Evolutionary conservation across 2,888 invertebrate species (phyloP), one percentile per base, ranked within the genome.

Genomic region (Sympetrum striolatum): DNA sequence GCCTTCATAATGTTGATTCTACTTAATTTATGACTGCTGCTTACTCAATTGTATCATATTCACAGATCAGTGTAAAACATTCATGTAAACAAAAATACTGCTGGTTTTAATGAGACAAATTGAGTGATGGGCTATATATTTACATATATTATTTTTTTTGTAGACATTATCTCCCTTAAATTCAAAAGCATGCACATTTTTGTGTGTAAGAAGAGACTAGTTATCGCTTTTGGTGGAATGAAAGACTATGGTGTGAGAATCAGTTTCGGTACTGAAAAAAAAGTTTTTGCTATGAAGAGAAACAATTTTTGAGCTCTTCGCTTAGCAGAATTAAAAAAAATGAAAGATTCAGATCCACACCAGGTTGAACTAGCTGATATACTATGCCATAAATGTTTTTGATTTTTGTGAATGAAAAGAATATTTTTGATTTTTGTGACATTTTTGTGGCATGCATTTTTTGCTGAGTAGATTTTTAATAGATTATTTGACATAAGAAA

Each of bases 381-480:
- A 86, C 37, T 86, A 86, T 86, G 86, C 86, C 86, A 86, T 86
- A 58, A 86, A 60, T 86, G 86, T 86, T 86, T 86, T 86, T 86
- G 86, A 35, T 86, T 86, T 86, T 86, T 90, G 90, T 58, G 90
- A 90, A 90, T 90, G 90, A 80, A 58, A 35, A 80, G 44, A 53
- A 80, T 90, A 80, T 90, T 80, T 90, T 90, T 90, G 80, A 80
- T 90, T 90, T 90, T 90, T 90, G 80, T 90, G 81, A 90, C 58
- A 44, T 80, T 90, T 80, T 80, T 80, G 79, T 80, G 90, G 80
- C 80, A 90, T 90, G 80, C 80, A 90, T 90, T 80, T 53, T 90
- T 80, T 80, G 79, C 90, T 80, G 90, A 80, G 80, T 90, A 79
- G 80, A 12, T 73, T 48, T 80, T 90, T 90, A 44, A 79, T 80